phyloP scores from a whole-genome alignment of 1,140 invertebrate genomes.

The Sminthurinus signatus region DNA sequence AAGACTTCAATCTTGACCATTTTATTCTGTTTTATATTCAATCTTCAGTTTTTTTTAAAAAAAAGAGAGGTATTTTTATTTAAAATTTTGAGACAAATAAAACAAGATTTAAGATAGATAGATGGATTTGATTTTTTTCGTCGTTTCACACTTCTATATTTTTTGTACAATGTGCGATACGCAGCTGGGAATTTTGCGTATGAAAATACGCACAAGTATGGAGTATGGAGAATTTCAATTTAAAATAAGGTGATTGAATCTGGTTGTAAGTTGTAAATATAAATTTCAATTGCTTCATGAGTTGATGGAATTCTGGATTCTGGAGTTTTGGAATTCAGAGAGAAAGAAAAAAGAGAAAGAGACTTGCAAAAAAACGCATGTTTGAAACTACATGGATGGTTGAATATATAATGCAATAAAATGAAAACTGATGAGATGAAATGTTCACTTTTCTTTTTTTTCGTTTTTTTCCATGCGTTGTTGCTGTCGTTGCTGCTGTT shows the following conservation, averaged over 20 bases:
- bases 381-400: not conserved
- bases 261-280: conserved; percentile 12
- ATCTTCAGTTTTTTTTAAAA: too few relatives aligned
- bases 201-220: too few relatives aligned
- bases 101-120: too few relatives aligned
- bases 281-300: conserved; percentile 1
- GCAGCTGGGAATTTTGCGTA: too few relatives aligned
- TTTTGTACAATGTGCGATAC: too few relatives aligned
- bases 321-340: not conserved
- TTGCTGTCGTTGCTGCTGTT: not conserved
- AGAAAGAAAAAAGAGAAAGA: not conserved
- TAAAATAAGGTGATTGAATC: conserved; percentile 14
- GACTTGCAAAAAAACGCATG: not conserved
- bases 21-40: too few relatives aligned
- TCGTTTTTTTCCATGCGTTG: conserved; percentile 11
- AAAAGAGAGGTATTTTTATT: too few relatives aligned
- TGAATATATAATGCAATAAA: conserved; percentile 12
- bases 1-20: too few relatives aligned
- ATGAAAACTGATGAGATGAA: not conserved
- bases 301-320: not conserved
- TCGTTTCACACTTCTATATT: too few relatives aligned
- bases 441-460: conserved; percentile 13
- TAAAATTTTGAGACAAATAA: too few relatives aligned
- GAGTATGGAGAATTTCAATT: conserved; percentile 1
- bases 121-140: too few relatives aligned